These are phyloP conservation scores for Entomyzon cyanotis DNA, from an alignment of 2,113 vertebrate species.

Conservation along the genomic window DNA sequence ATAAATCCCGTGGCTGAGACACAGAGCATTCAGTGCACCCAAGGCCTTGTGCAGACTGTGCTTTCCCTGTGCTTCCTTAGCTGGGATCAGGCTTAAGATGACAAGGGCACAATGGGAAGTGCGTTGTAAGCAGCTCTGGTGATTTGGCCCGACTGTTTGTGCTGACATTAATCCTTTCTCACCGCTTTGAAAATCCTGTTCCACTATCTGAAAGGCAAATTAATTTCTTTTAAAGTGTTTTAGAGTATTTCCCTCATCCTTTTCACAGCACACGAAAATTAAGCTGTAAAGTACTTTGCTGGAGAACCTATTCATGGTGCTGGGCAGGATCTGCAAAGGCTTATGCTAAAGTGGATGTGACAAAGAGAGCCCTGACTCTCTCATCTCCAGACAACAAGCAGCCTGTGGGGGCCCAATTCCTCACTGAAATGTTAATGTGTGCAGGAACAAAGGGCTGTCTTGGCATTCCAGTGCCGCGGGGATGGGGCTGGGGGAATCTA, in stretches of 20 bases:
- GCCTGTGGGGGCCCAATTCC: not conserved
- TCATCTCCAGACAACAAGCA: not conserved
- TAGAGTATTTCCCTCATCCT: not conserved
- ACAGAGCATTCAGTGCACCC: accelerated
- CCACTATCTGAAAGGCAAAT: constrained; percentile 44
- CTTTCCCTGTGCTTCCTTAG: not conserved
- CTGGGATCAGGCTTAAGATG: not conserved
- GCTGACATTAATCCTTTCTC: constrained; percentile 45
- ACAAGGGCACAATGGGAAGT: constrained; percentile 18
- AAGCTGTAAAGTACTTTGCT: constrained; percentile 35
- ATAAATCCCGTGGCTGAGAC: not conserved
- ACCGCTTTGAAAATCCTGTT: not conserved
- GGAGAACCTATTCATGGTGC: not conserved
- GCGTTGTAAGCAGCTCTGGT: constrained; percentile 11
- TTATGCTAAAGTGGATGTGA: not conserved
- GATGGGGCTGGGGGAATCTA: not conserved
- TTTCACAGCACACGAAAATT: not conserved
- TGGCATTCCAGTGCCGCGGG: not conserved
- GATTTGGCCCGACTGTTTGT: not conserved
- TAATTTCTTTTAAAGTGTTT: constrained; percentile 30
- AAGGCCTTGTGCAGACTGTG: not conserved
- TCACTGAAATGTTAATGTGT: not conserved
- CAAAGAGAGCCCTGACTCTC: not conserved
- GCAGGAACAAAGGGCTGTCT: not conserved
- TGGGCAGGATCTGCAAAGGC: not conserved